Conservation (phyloP, 2,888 invertebrate species). For the Catocala sponsa region DNA sequence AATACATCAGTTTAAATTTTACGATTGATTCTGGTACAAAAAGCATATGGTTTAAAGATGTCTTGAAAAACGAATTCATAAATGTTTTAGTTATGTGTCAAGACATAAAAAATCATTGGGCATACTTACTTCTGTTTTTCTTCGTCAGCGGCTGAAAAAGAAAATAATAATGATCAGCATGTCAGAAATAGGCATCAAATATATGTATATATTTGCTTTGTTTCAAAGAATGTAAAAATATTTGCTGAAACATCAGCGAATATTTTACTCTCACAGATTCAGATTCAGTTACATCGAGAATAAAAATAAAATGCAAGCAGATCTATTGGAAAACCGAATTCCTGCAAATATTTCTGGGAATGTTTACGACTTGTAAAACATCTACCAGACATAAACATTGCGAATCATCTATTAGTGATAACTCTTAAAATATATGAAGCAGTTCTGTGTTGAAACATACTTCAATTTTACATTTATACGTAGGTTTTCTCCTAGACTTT, state of each 20-base stretch:
- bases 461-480: background rate
- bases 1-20: too few relatives aligned
- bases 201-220: too few relatives aligned
- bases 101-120: background rate
- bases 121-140: conserved; percentile 97
- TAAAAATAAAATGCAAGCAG: conserved; percentile 26
- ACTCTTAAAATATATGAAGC: conserved; percentile 59
- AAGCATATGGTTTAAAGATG: too few relatives aligned
- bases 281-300: conserved; percentile 9
- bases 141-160: conserved; percentile 97
- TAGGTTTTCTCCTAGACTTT: background rate
- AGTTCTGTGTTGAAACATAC: conserved; percentile 1
- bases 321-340: conserved; percentile 16
- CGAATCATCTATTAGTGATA: conserved; percentile 52
- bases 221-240: background rate
- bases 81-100: background rate
- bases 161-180: conserved; percentile 43
- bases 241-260: background rate
- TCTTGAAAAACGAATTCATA: too few relatives aligned
- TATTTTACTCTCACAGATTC: conserved; percentile 3
- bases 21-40: too few relatives aligned
- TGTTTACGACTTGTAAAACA: conserved; percentile 66
- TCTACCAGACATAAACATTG: conserved; percentile 70
- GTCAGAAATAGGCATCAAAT: too few relatives aligned
- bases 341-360: conserved; percentile 23